Evolutionary conservation across 2,888 invertebrate species (phyloP).

Genomic region (Drosophila bunnanda): DNA sequence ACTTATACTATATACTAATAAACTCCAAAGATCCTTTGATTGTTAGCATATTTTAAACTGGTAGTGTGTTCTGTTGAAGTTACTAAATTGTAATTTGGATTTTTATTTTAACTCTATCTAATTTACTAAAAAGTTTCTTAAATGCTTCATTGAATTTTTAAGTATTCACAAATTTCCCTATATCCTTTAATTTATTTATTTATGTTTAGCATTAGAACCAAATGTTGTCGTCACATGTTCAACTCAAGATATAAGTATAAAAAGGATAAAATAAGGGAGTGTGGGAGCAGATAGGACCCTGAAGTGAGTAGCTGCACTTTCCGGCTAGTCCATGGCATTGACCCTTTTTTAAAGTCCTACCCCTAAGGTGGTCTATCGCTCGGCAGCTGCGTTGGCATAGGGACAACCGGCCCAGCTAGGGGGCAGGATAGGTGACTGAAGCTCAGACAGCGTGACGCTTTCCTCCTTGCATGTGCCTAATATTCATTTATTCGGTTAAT

Average conservation of each 20-base stretch:
- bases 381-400: constrained; percentile 58
- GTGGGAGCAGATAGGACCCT: background rate
- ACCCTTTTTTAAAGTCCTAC: constrained; percentile 45
- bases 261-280: background rate
- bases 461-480: constrained; percentile 24
- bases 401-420: constrained; percentile 14
- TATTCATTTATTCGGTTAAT: constrained; percentile 15
- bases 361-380: constrained; percentile 11
- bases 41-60: background rate
- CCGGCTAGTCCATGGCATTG: constrained; percentile 38
- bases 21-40: rapidly evolving
- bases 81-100: too few species aligned
- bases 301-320: constrained; percentile 24
- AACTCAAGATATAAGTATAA: background rate
- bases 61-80: background rate
- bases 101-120: too few species aligned
- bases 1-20: background rate
- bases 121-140: background rate
- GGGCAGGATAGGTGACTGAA: constrained; percentile 1
- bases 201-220: background rate
- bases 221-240: constrained; percentile 1
- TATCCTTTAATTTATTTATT: too few species aligned
- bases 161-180: background rate
- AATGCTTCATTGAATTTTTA: background rate
- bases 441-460: constrained; percentile 53